These are phyloP conservation scores for Argyresthia albistria DNA, from an alignment of 2,888 invertebrate genomes.

Conservation along the genomic window DNA sequence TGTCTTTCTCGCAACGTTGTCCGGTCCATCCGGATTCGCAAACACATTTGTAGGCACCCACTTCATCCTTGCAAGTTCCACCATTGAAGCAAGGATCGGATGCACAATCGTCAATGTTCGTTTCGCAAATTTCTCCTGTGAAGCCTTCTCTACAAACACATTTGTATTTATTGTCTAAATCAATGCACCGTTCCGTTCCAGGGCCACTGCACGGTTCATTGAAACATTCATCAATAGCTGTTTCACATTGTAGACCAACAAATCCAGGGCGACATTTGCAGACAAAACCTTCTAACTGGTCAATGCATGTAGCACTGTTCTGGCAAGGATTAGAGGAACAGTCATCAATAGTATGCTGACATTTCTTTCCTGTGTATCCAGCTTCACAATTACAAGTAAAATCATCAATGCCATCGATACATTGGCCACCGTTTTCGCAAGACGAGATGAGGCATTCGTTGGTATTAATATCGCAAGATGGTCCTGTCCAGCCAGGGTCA, in stretches of 20 bases:
- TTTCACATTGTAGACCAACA: constrained; percentile 93
- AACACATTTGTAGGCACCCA: constrained; percentile 86
- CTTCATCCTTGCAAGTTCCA: constrained; percentile 89
- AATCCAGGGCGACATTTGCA: constrained; percentile 96
- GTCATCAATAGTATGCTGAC: constrained; percentile 94
- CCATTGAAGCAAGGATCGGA: constrained; percentile 90
- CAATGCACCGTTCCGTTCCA: constrained; percentile 92
- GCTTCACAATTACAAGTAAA: constrained; percentile 92
- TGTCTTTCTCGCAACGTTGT: constrained; percentile 86
- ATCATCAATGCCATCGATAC: constrained; percentile 88
- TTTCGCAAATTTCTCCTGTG: constrained; percentile 86
- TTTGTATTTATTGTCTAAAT: constrained; percentile 87
- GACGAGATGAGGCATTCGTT: constrained; percentile 92
- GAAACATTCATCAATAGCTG: constrained; percentile 92
- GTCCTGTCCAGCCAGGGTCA: constrained; percentile 92
- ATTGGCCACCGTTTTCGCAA: constrained; percentile 93
- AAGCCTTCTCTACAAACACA: constrained; percentile 94
- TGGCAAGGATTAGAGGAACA: constrained; percentile 92
- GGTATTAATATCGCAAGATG: constrained; percentile 89
- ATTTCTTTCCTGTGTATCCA: constrained; percentile 94
- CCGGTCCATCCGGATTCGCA: constrained; percentile 93
- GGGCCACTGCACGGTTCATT: constrained; percentile 92
- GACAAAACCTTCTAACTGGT: constrained; percentile 90
- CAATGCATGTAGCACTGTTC: constrained; percentile 90
- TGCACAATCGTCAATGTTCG: constrained; percentile 90